A percentile compares a stretch with the other conserved stretches of the same genome.
These are phyloP conservation scores for Reticulitermes speratus DNA, from an alignment of 1,140 invertebrate species.

Conservation along the genomic window DNA sequence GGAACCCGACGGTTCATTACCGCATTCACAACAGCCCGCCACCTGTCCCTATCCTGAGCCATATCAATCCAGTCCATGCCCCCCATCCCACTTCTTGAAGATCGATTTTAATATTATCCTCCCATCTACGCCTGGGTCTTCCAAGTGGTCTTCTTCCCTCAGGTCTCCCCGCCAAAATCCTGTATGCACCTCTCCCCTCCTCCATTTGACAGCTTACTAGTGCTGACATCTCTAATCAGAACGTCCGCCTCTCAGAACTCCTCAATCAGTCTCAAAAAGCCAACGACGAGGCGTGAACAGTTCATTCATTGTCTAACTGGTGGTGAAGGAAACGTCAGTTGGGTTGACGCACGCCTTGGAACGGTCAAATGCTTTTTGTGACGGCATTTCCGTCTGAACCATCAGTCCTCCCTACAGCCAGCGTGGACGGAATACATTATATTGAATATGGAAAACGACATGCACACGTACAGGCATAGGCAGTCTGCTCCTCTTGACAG, in stretches of 20 bases:
- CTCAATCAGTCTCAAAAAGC: not conserved
- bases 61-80: too few relatives aligned
- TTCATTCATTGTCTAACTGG: not conserved
- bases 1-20: too few relatives aligned
- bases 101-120: too few relatives aligned
- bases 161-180: too few relatives aligned
- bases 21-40: too few relatives aligned
- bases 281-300: not conserved
- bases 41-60: too few relatives aligned
- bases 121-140: too few relatives aligned
- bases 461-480: not conserved
- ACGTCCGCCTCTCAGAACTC: not conserved
- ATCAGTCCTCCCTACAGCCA: not conserved
- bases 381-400: constrained; percentile 7
- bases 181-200: too few relatives aligned
- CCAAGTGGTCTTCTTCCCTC: too few relatives aligned
- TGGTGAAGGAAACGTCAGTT: not conserved
- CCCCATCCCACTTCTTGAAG: too few relatives aligned
- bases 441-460: not conserved
- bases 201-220: too few relatives aligned
- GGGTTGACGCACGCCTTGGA: not conserved
- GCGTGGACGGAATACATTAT: not conserved
- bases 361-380: constrained; percentile 8
- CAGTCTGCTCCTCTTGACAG: not conserved
- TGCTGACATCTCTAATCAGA: too few relatives aligned